Percentiles rank a stretch among this genome's conserved stretches.
phyloP scores from a whole-genome alignment of 2,797 vertebrate species.

The Enteromius treurensis region DNA sequence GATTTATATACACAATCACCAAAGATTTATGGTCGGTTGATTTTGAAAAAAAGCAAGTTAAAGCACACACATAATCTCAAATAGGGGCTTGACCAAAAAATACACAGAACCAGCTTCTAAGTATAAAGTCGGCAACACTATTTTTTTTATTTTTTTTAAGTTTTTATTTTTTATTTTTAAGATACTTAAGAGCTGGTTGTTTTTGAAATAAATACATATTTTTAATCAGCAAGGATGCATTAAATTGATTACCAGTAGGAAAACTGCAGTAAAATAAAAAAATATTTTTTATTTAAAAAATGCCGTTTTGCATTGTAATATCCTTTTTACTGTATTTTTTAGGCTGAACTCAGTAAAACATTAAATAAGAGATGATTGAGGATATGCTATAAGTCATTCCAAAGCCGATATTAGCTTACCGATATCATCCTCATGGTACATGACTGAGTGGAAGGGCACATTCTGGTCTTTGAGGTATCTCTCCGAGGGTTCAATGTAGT shows the following conservation, averaged over 20 bases:
- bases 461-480: conserved; percentile 86
- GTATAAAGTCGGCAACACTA: no score
- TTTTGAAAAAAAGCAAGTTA: no score
- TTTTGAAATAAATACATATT: not conserved
- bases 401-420: conserved; percentile 78
- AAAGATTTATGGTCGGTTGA: not conserved
- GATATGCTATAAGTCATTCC: not conserved
- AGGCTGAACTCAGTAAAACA: not conserved
- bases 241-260: not conserved
- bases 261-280: not conserved
- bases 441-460: conserved; percentile 92
- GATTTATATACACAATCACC: not conserved
- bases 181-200: not conserved
- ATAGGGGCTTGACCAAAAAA: no score
- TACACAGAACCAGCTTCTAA: no score
- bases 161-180: no score
- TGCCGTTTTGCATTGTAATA: not conserved
- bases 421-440: conserved; percentile 97
- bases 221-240: not conserved
- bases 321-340: not conserved
- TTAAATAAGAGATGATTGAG: not conserved
- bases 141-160: no score
- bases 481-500: conserved; percentile 94
- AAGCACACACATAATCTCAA: no score
- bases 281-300: not conserved